Percentiles rank a stretch among this genome's conserved stretches.
Evolutionary conservation across 2,888 invertebrate species (phyloP).

Genomic region (Lithosia quadra): DNA sequence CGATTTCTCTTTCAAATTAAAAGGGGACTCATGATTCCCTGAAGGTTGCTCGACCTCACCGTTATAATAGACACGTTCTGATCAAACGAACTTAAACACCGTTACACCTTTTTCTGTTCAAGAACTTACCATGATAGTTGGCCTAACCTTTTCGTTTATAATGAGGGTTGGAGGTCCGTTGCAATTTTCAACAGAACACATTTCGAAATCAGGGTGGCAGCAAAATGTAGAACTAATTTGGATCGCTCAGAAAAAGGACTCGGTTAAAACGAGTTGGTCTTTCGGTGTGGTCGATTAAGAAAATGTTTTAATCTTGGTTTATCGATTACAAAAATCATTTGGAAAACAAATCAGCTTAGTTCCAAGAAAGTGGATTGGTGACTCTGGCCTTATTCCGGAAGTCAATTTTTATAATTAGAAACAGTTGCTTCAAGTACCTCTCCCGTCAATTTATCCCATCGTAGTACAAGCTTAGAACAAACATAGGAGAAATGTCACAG

Average conservation of each 20-base stretch:
- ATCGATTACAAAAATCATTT: background rate
- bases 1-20: constrained; percentile 71
- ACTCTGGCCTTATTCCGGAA: background rate
- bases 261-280: background rate
- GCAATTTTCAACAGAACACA: constrained; percentile 15
- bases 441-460: no score
- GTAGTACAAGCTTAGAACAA: no score
- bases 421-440: no score
- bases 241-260: constrained; percentile 8
- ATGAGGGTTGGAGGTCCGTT: constrained; percentile 19
- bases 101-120: constrained; percentile 43
- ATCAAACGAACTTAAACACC: constrained; percentile 37
- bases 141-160: constrained; percentile 23
- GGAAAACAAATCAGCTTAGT: background rate
- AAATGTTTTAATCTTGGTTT: background rate
- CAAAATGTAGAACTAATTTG: constrained; percentile 15
- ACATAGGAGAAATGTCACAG: no score
- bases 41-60: constrained; percentile 52
- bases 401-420: no score
- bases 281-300: background rate
- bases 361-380: background rate
- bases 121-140: constrained; percentile 19
- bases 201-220: constrained; percentile 10
- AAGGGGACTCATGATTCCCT: constrained; percentile 66
- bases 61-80: constrained; percentile 50